Base-by-base conservation (phyloP, 2,797 vertebrate genomes). In the Acanthurus leucopareius region DNA sequence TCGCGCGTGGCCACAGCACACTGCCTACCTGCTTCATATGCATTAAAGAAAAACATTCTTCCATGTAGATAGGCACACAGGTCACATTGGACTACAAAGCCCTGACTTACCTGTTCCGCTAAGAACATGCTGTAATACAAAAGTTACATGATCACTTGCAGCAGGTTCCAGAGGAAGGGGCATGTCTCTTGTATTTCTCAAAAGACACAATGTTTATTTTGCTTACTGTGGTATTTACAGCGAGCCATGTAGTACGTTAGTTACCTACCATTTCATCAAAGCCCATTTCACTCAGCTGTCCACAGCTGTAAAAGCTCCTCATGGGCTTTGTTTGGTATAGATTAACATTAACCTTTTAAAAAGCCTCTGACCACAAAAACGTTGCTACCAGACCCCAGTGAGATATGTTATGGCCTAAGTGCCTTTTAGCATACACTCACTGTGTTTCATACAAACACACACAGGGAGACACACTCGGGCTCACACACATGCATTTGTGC, bases 261-360 rank as follows among this genome's bases (percentile, higher is more conserved):
- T 92, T 92, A 92, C 92, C 90, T 92, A 89, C 92, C 93, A 94
- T 94, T 95, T 95, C 93, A 95, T 93, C 91, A 93, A 83, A 90
- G 87, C 90, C 80, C 90, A 94, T 93, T 94, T 93, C 87, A 90
- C 91, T 91, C 90, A 94, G 92, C 92, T 91, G 93, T 93, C 92
- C 88, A 92, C 88, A 91, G 91, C 93, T 93, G 91, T 95, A 95
- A 95, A 95, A 94, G 94, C 94, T 94, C 90, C 94, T 94, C 88
- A 77, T 92, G 93, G 94, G 93, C 92, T 94, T 95, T 96, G 95
- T 96, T 94, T 93, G 93, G 89, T 94, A 94, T 91, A 94, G 91
- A 94, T 94, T 95, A 96, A 95, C 93, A 94, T 96, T 95, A 96
- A 96, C 95, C 94, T 96, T 96, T 96, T 94, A 94, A 95, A 95